Conservation (phyloP, 2,113 vertebrate genomes). For the Callospermophilus lateralis region DNA sequence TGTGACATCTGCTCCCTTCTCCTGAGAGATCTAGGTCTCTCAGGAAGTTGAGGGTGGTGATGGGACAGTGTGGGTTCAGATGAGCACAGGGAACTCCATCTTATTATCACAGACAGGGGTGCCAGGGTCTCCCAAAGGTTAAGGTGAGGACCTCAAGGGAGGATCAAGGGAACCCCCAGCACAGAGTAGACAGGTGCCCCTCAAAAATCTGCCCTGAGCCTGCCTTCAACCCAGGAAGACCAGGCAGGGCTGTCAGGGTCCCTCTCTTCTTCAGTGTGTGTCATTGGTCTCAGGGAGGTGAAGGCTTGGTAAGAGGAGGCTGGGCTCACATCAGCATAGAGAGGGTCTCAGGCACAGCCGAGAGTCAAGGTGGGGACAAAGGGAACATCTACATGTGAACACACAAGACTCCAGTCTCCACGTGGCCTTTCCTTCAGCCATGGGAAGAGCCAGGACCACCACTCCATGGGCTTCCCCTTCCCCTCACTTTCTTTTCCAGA, state of each 20-base stretch:
- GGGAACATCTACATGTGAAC: no score
- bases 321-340: not conserved
- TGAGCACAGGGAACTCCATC: not conserved
- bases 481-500: not conserved
- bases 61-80: not conserved
- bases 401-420: no score
- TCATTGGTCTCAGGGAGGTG: not conserved
- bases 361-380: not conserved
- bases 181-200: not conserved
- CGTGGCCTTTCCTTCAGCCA: not conserved
- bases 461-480: not conserved
- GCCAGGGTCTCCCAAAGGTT: no score
- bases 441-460: not conserved
- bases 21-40: not conserved
- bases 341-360: not conserved
- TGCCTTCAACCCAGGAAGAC: not conserved
- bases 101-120: not conserved
- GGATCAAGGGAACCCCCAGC: not conserved
- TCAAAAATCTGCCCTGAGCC: not conserved
- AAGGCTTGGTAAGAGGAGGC: not conserved
- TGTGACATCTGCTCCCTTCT: not conserved
- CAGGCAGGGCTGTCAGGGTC: not conserved
- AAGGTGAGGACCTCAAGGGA: not conserved
- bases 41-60: not conserved
- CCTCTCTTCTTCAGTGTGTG: not conserved